Evolutionary conservation across 2,888 invertebrate species (phyloP), one percentile per base, ranked within the genome.

Genomic region (Apotomis turbidana): DNA sequence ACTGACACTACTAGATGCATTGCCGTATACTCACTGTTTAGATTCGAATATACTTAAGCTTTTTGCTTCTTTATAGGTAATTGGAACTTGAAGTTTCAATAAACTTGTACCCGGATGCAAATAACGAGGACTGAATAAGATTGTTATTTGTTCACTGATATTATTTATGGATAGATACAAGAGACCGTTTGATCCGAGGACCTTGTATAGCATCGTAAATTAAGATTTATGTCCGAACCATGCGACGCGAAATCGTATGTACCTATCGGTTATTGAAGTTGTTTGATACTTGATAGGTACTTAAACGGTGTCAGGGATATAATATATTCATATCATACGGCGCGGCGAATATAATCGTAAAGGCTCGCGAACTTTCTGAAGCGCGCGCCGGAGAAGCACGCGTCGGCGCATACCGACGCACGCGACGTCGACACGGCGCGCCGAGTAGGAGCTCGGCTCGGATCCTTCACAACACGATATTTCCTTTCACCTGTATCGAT

Each of bases 401-500:
- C 76, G 75, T 77, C 76, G 75, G 76, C 76, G 76, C 77, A 76
- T 76, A 76, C 59, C 61, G 62, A 49, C 63, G 63, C 57, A 49
- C 63, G 63, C 57, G 61, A 52, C 66, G 79, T 79, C 78, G 76
- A 74, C 80, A 77, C 79, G 75, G 74, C 78, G 77, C 75, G 90
- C 41, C 88, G 88, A 88, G 90, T 90, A 90, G 90, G 41, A 41
- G 85, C 88, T 82, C 87, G 81, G 90, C 88, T 92, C 92, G 91
- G 92, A 93, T 93, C 85, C 90, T 87, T 86, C 88, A 88, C 91
- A 90, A 88, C 91, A 90, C 27, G 27, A 91, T 91, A 92, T 93
- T 93, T 91, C 93, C 93, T 93, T 93, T 93, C 93, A 93, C 93
- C 68, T n/a, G 46, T 57, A 44, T 54, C 91, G 89, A 85, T 87